These are phyloP conservation scores for Atrichornis clamosus DNA, from an alignment of 2,113 vertebrate species.

Conservation along the genomic window DNA sequence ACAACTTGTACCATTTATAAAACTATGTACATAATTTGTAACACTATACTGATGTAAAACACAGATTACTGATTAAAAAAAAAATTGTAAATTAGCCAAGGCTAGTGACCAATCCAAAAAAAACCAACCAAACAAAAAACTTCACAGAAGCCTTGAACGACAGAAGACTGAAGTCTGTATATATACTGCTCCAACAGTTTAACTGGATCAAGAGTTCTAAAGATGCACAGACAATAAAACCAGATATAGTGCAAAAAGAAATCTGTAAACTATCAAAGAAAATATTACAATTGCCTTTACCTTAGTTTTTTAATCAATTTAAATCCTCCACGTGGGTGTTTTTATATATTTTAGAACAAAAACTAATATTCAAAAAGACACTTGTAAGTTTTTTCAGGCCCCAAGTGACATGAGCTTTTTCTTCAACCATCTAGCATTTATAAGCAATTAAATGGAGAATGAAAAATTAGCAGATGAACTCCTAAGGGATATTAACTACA, in stretches of 20 bases:
- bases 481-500: not conserved
- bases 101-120: not conserved
- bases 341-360: not conserved
- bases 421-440: not conserved
- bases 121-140: not conserved
- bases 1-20: not conserved
- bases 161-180: not conserved
- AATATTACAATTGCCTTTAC: not conserved
- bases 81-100: not conserved
- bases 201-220: not conserved
- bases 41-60: not conserved
- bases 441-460: not conserved
- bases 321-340: not conserved
- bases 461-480: not conserved
- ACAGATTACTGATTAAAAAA: not conserved
- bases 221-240: not conserved
- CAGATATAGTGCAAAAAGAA: not conserved
- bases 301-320: not conserved
- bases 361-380: not conserved
- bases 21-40: not conserved
- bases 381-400: not conserved
- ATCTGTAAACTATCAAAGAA: not conserved
- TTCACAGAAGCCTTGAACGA: not conserved
- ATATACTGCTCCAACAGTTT: not conserved
- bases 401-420: not conserved